Evolutionary conservation across 2,888 invertebrate species (phyloP).

Genomic region (Eupithecia exiguata): DNA sequence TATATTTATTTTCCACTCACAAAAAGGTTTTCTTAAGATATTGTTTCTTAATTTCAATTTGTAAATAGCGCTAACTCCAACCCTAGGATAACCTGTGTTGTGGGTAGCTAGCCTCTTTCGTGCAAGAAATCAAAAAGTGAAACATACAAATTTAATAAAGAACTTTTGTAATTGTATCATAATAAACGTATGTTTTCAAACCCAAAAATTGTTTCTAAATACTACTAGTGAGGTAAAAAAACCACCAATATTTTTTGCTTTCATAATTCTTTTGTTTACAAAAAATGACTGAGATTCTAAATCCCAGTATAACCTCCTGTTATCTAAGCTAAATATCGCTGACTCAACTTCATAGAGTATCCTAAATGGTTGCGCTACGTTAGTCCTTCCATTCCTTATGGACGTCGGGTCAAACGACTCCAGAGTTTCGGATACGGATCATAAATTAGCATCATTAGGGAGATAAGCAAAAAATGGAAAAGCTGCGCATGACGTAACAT

Average conservation of each 20-base stretch:
- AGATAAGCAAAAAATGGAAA: conserved; percentile 46
- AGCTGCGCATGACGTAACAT: conserved; percentile 43
- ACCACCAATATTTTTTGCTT: too few relatives aligned
- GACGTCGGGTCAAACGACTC: conserved; percentile 37
- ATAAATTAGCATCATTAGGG: conserved; percentile 48
- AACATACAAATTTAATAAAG: too few relatives aligned
- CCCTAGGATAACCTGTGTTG: too few relatives aligned
- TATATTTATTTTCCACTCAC: too few relatives aligned
- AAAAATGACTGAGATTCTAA: background rate
- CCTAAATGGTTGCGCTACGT: background rate
- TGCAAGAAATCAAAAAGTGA: too few relatives aligned
- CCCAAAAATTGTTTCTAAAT: background rate
- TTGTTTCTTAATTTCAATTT: too few relatives aligned
- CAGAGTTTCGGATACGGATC: conserved; percentile 40
- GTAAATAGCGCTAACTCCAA: too few relatives aligned
- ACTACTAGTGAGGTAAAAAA: background rate
- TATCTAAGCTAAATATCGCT: conserved; percentile 7
- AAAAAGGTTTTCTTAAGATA: too few relatives aligned
- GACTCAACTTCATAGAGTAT: conserved; percentile 3
- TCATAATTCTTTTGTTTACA: background rate
- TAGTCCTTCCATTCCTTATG: conserved; percentile 7
- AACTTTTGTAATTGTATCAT: too few relatives aligned
- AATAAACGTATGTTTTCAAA: background rate
- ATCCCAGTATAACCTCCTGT: background rate
- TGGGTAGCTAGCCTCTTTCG: too few relatives aligned